These are phyloP conservation scores for Pseudachorutes palmiensis DNA, from an alignment of 1,140 invertebrate species.

Conservation along the genomic window DNA sequence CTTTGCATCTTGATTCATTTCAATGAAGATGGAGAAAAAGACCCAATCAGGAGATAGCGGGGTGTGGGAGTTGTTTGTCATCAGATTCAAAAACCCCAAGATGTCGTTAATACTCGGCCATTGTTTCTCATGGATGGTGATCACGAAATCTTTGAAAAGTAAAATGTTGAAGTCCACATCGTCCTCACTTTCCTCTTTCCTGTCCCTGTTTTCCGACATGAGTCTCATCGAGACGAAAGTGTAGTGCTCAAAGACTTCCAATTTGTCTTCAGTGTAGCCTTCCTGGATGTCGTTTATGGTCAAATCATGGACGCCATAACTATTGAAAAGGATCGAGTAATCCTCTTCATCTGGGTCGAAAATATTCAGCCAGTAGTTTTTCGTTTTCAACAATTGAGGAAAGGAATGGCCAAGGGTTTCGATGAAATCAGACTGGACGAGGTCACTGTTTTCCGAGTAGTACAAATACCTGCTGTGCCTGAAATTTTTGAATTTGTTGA, in stretches of 20 bases:
- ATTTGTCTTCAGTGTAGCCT: constrained; percentile 17
- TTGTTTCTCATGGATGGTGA: constrained; percentile 16
- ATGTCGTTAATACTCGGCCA: constrained; percentile 14
- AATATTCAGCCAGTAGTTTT: constrained; percentile 17
- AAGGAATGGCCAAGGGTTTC: neutral
- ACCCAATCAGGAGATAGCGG: constrained; percentile 17
- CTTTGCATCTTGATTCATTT: constrained; percentile 17
- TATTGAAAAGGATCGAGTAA: neutral
- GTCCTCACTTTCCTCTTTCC: neutral
- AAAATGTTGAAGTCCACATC: constrained; percentile 21
- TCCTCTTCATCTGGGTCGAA: constrained; percentile 11
- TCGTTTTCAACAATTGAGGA: constrained; percentile 2
- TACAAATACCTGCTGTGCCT: constrained; percentile 6
- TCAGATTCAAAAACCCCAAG: constrained; percentile 13
- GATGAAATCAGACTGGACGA: constrained; percentile 6
- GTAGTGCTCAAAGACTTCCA: constrained; percentile 20
- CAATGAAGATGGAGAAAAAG: constrained; percentile 18
- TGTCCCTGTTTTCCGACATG: neutral
- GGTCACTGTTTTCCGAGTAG: neutral
- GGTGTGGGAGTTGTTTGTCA: neutral
- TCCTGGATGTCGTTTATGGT: constrained; percentile 15
- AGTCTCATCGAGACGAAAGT: constrained; percentile 11
- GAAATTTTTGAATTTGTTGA: constrained; percentile 15
- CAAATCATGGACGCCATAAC: constrained; percentile 14
- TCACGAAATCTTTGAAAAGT: constrained; percentile 16